A percentile compares a stretch with the other conserved stretches of the same genome.
Conservation (phyloP, 2,888 invertebrate genomes). For the Drosophila prolongata region DNA sequence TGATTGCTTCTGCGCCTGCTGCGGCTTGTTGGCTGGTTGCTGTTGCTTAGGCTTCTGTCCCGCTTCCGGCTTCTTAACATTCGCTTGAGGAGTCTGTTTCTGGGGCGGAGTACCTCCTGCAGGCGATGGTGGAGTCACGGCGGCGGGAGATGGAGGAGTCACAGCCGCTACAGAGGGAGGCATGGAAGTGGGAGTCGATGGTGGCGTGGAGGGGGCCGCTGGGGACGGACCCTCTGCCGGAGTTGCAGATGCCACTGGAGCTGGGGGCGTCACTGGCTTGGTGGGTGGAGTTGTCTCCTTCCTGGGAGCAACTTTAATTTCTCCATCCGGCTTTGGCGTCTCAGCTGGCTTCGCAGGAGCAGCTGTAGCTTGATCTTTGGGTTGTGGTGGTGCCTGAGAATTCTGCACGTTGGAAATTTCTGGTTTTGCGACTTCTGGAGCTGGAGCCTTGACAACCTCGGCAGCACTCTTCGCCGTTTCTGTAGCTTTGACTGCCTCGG, state of each 20-base stretch:
- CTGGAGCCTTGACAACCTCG: not conserved
- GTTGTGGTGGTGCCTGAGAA: conserved; percentile 1
- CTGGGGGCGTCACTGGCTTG: conserved; percentile 12
- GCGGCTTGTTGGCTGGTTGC: conserved; percentile 33
- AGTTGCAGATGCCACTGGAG: conserved; percentile 5
- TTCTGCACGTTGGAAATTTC: not conserved
- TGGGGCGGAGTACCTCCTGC: conserved; percentile 14
- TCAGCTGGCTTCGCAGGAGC: conserved; percentile 7
- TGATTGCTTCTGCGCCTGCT: conserved; percentile 39
- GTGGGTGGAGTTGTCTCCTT: conserved; percentile 3
- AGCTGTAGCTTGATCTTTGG: conserved; percentile 1
- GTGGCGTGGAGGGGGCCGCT: conserved; percentile 14
- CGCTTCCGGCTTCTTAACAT: conserved; percentile 56
- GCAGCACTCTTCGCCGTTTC: not conserved
- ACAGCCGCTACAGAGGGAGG: conserved; percentile 10
- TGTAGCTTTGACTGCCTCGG: no score
- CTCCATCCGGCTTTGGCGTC: not conserved
- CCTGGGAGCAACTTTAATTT: conserved; percentile 1
- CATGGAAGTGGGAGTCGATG: conserved; percentile 12
- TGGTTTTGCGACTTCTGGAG: not conserved
- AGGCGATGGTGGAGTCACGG: conserved; percentile 30
- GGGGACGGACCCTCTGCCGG: conserved; percentile 17
- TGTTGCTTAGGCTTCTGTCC: conserved; percentile 46
- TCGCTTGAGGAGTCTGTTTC: conserved; percentile 33
- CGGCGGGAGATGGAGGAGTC: conserved; percentile 37